Evolutionary conservation across 64 coral and sea anemone genomes (phyloP).

Genomic region (Platygyra sinensis): DNA sequence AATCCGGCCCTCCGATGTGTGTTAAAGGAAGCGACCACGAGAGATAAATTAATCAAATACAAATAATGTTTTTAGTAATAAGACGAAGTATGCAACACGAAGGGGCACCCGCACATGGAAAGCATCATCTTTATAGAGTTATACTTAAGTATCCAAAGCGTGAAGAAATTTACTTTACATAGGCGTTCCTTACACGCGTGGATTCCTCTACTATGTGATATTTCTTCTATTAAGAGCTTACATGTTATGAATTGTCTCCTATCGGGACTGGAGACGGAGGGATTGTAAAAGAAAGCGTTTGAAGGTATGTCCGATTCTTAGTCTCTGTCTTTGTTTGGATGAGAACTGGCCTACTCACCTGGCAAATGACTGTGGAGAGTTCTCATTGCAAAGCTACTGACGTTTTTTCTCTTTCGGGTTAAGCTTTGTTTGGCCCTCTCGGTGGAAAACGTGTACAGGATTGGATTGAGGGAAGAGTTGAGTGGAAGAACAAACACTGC

Average conservation of each 20-base stretch:
- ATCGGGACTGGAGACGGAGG: neutral
- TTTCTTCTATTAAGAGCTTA: neutral
- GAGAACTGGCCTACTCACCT: neutral
- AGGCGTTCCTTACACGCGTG: too few species aligned
- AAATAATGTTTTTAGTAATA: too few species aligned
- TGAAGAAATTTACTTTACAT: too few species aligned
- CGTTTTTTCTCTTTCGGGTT: neutral
- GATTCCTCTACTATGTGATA: too few species aligned
- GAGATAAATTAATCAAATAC: too few species aligned
- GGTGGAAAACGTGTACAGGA: conserved; percentile 44
- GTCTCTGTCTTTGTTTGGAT: neutral
- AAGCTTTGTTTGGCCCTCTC: neutral
- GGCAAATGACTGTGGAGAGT: neutral
- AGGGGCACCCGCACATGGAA: too few species aligned
- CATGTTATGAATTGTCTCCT: neutral
- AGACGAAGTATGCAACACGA: too few species aligned
- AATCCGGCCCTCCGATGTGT: too few species aligned
- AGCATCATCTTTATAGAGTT: too few species aligned
- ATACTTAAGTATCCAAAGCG: too few species aligned
- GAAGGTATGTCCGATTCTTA: neutral
- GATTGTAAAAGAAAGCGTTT: neutral
- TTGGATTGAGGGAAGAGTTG: conserved; percentile 30
- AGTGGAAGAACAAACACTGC: conserved; percentile 34
- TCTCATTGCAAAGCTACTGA: neutral
- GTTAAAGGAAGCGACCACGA: too few species aligned